Base-by-base conservation (phyloP, 2,113 vertebrate genomes). In the Penelope pileata region DNA sequence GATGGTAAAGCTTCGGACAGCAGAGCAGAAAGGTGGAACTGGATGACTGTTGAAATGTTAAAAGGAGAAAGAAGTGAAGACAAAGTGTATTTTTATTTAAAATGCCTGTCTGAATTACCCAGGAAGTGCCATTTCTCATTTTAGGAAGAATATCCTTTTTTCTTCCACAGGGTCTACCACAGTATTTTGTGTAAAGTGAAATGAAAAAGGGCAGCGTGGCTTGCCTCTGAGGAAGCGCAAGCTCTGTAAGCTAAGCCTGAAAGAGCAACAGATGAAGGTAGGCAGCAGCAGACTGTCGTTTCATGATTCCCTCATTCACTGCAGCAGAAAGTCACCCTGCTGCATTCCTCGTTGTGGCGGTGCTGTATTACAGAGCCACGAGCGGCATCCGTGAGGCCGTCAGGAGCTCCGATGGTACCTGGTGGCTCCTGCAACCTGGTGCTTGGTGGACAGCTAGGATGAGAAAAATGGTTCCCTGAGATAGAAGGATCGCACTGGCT, bases 321-420 rank as follows among this genome's bases (percentile, higher is more conserved):
- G 72, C 3, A 95, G 18, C 88, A 94, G 90, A 95, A 96, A 96
- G 94, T 95, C 91, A 95, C 90, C 73, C 94, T 72, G 85, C 96
- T 60, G 4, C 95, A 96, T 97, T 97, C 95, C 96, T 96, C 18
- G 0, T n/a, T 80, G 91, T 93, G 95, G 94, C 86, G 91, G 93
- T 95, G 94, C 90, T 86, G 60, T 43, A 69, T 94, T 93, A 83
- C 89, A 74, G 1, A 96, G 95, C 2, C 0, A 17, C 22, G 1
- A 97, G 87, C 74, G 85, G 93, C 88, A 90, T 94, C 88, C 3
- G 1, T 42, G n/a, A 30, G 91, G 83, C 64, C 94, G 64, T 86
- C 91, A 59, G 42, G 72, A 88, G 47, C 42, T 83, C 60, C 67
- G 79, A 96, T 81, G 79, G 88, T 53, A 91, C 88, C 64, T 90